These are phyloP conservation scores for Perizoma flavofasciatum DNA, from an alignment of 2,888 invertebrate species.

Conservation along the genomic window DNA sequence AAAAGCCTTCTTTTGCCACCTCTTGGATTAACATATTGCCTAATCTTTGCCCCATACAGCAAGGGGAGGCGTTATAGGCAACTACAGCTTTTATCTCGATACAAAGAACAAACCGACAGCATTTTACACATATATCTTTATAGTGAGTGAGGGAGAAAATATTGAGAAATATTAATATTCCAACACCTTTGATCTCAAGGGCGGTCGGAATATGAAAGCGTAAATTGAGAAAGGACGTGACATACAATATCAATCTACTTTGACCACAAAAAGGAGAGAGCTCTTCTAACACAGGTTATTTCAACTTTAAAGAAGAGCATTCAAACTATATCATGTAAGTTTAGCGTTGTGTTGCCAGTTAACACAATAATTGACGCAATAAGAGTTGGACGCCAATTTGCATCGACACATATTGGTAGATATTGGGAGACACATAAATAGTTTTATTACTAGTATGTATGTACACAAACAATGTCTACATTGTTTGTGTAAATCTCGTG, in stretches of 20 bases:
- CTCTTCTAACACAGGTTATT: too few species aligned
- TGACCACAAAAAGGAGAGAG: too few species aligned
- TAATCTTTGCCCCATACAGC: constrained; percentile 41
- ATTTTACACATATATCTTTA: constrained; percentile 39
- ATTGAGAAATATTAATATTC: constrained; percentile 33
- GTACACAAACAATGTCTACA: too few species aligned
- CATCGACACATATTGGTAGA: too few species aligned
- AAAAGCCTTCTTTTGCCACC: not conserved
- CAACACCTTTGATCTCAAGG: constrained; percentile 11
- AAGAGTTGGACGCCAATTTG: too few species aligned
- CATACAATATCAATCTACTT: not conserved
- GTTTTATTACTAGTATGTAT: too few species aligned
- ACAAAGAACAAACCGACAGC: constrained; percentile 44
- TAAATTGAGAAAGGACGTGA: constrained; percentile 4
- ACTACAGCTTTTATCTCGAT: constrained; percentile 45
- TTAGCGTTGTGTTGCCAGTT: too few species aligned
- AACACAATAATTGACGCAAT: too few species aligned
- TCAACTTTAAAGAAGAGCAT: too few species aligned
- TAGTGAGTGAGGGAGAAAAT: constrained; percentile 31
- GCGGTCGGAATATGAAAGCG: not conserved
- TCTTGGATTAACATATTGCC: not conserved
- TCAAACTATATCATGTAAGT: too few species aligned
- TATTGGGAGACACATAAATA: too few species aligned
- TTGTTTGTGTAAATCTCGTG: too few species aligned
- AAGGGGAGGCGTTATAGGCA: constrained; percentile 52